These are phyloP conservation scores for Oophaga sylvatica DNA, from an alignment of 2,797 vertebrate species.

Conservation along the genomic window DNA sequence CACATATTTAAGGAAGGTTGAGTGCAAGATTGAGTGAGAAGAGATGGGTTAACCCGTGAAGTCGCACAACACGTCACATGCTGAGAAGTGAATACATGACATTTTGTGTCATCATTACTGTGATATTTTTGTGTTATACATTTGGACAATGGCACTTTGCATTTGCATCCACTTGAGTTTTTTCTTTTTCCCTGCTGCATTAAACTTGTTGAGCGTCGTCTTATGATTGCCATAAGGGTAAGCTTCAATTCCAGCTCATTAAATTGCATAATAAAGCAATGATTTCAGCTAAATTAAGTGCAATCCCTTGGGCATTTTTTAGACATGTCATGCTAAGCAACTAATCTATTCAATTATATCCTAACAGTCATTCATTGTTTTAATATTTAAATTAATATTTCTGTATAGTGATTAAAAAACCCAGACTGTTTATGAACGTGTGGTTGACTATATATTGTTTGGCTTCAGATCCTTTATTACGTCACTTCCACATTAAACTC, in stretches of 20 bases:
- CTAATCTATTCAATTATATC: background rate
- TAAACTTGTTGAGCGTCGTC: background rate
- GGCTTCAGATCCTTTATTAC: too few relatives aligned
- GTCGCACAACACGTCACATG: too few relatives aligned
- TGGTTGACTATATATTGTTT: too few relatives aligned
- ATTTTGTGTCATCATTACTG: background rate
- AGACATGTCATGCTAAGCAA: background rate
- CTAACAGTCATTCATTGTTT: background rate
- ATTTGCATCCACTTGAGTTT: background rate
- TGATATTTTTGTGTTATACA: background rate
- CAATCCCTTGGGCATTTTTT: background rate
- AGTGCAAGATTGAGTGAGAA: too few relatives aligned
- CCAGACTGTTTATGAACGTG: background rate
- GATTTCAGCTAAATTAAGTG: background rate
- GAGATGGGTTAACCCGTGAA: too few relatives aligned
- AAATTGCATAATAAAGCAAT: constrained; percentile 40
- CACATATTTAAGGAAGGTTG: too few relatives aligned
- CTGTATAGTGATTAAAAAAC: background rate
- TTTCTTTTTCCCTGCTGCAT: background rate
- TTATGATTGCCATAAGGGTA: background rate
- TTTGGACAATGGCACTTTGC: constrained; percentile 3
- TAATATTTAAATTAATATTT: background rate
- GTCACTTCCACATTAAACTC: too few relatives aligned
- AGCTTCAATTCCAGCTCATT: constrained; percentile 39
- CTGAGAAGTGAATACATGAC: background rate